Percentiles rank a stretch among this genome's conserved stretches.
Evolutionary conservation across 2,888 invertebrate species (phyloP).

Genomic region (Acronicta aceris): DNA sequence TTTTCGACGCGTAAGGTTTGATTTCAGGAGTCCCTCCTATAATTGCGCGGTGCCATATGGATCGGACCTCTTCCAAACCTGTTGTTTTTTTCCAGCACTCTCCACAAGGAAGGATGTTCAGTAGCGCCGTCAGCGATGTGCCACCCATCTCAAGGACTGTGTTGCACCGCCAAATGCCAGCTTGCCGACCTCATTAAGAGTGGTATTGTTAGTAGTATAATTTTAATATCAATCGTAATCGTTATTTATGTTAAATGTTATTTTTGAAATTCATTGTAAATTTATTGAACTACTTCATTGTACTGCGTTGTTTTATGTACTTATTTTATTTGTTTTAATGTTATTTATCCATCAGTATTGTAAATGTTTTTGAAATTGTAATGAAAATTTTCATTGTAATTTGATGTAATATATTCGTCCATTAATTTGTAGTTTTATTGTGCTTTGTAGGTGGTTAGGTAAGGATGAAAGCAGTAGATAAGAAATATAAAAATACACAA

Average conservation of each 20-base stretch:
- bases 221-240: slow-evolving; percentile 34
- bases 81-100: slow-evolving; percentile 65
- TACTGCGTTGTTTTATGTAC: background rate
- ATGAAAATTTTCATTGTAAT: slow-evolving; percentile 13
- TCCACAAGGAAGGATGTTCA: slow-evolving; percentile 82
- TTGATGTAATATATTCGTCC: slow-evolving; percentile 26
- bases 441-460: background rate
- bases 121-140: slow-evolving; percentile 82
- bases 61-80: too few relatives aligned
- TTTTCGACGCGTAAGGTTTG: too few relatives aligned
- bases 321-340: background rate
- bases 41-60: too few relatives aligned
- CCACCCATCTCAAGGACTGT: slow-evolving; percentile 88
- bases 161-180: slow-evolving; percentile 80
- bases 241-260: slow-evolving; percentile 29
- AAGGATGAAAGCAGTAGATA: too few relatives aligned
- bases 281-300: background rate
- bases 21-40: too few relatives aligned
- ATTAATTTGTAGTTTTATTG: slow-evolving; percentile 36
- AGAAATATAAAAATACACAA: too few relatives aligned
- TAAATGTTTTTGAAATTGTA: background rate
- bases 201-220: slow-evolving; percentile 79
- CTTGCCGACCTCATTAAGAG: slow-evolving; percentile 73
- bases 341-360: background rate
- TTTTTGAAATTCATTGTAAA: slow-evolving; percentile 27